Conservation (phyloP, 2,113 vertebrate genomes). For the Copsychus sechellarum region DNA sequence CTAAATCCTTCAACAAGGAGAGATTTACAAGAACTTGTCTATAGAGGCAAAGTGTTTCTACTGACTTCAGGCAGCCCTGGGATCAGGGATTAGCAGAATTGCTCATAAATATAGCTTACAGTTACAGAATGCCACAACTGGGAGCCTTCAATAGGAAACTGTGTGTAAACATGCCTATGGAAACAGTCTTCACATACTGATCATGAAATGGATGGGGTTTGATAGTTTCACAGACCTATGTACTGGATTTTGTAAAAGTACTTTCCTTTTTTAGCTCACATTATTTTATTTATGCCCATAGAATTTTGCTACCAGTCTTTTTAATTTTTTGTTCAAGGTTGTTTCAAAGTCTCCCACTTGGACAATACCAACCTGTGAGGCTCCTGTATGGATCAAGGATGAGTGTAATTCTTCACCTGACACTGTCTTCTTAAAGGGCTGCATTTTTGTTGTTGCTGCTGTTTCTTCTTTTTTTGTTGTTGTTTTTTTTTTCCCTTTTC, state of each 20-base stretch:
- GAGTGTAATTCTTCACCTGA: not conserved
- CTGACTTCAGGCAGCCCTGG: constrained; percentile 53
- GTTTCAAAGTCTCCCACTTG: not conserved
- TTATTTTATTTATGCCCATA: not conserved
- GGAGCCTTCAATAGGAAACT: constrained; percentile 43
- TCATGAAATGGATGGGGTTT: not conserved
- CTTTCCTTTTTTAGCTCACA: not conserved
- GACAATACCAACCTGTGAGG: not conserved
- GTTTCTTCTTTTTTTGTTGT: accelerated
- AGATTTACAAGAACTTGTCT: constrained; percentile 77
- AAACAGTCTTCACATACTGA: constrained; percentile 27
- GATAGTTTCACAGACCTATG: not conserved
- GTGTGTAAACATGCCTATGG: constrained; percentile 49
- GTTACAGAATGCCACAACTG: constrained; percentile 44
- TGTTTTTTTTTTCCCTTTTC: not conserved
- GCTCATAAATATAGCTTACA: constrained; percentile 62
- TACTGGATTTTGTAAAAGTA: not conserved
- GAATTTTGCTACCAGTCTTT: not conserved
- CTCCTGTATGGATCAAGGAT: not conserved
- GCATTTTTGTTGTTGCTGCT: not conserved
- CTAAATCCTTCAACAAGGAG: constrained; percentile 76
- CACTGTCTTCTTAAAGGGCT: not conserved
- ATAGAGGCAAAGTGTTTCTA: constrained; percentile 60
- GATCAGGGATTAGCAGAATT: constrained; percentile 69
- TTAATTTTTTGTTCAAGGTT: not conserved